Conservation (phyloP, 2,113 vertebrate genomes). For the Clupea harengus region DNA sequence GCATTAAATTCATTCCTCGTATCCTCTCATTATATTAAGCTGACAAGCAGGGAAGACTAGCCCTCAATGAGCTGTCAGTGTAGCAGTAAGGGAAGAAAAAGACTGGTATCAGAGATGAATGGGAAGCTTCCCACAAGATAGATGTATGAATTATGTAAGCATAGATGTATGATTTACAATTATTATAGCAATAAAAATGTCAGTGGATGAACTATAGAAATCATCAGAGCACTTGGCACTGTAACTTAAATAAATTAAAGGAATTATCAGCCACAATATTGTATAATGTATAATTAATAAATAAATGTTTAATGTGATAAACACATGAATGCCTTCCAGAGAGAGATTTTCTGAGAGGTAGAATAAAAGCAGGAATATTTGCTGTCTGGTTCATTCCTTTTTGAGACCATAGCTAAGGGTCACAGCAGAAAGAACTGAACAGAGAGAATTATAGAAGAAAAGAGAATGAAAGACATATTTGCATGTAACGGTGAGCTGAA, state of each 20-base stretch:
- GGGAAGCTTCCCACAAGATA: background rate
- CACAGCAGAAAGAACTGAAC: background rate
- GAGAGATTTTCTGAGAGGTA: background rate
- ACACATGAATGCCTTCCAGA: background rate
- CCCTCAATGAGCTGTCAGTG: background rate
- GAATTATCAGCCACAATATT: background rate
- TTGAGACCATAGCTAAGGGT: background rate
- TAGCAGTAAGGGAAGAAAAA: background rate
- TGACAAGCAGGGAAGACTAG: background rate
- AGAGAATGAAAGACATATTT: conserved; percentile 7
- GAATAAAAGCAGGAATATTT: background rate
- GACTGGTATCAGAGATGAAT: background rate
- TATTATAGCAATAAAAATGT: background rate
- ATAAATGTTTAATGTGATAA: background rate
- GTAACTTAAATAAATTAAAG: background rate
- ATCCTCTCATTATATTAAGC: background rate
- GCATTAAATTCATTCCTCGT: background rate
- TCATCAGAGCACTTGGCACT: background rate
- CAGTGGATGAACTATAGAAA: background rate
- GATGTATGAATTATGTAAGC: background rate
- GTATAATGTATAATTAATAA: background rate
- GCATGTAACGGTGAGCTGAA: conserved; percentile 14
- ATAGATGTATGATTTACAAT: background rate
- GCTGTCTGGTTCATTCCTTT: background rate
- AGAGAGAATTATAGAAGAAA: background rate